Evolutionary conservation across 2,888 invertebrate species (phyloP), one percentile per base, ranked within the genome.

Genomic region (Glaucopsyche alexis): DNA sequence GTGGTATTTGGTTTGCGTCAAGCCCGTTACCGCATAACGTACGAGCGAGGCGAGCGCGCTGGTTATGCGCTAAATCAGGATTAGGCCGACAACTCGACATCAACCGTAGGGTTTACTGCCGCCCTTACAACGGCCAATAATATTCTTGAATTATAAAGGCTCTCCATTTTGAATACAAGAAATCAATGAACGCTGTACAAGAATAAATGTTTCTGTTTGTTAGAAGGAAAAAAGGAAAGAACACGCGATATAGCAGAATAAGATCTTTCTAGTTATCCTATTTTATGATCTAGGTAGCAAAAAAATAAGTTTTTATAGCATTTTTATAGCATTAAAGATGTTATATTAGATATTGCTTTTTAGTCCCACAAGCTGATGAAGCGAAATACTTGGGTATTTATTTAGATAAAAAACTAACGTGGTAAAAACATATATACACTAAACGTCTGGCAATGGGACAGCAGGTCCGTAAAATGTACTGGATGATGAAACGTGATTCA

Each of bases 1-100:
- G 47, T 49, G 69, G 69, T 69, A 69, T 69, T 49, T 29, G 45
- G 14, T 69, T 69, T 87, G 82, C 85, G 85, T 86, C 76, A 5
- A 55, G 73, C 79, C 77, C 78, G 83, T 85, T 87, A 85, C 83
- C 83, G 85, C 80, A 83, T 88, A 89, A 89, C 86, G 82, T 88
- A 90, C 85, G 83, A 38, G 60, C 60, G 60, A 60, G 5, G 60
- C 60, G 75, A 82, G 83, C 83, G 82, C 82, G 81, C 85, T 82
- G 83, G 84, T 81, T 83, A 82, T 81, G 79, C 85, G 88, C 88
- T 92, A 92, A 91, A 93, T 93, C 92, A 92, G 91, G 91, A 90
- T 93, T 92, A 93, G 87, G 81, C 77, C 78, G 87, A 89, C 89
- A 85, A 79, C 79, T 83, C 83, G 85, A 87, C 89, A 87, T 87